Evolutionary conservation across 2,888 invertebrate species (phyloP).

Genomic region (Dryobota labecula): DNA sequence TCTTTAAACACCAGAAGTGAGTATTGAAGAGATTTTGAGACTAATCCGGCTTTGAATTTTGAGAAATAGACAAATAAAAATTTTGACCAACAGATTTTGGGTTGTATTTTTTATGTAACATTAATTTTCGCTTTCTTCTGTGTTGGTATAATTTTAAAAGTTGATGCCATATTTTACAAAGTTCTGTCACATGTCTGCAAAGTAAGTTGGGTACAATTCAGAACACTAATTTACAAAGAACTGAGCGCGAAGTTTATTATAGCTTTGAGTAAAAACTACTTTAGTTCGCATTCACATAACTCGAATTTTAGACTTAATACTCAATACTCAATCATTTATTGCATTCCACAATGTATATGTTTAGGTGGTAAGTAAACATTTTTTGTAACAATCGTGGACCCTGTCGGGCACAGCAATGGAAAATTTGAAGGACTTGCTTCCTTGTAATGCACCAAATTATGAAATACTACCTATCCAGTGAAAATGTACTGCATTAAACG

Average conservation of each 20-base stretch:
- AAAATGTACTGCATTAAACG: not conserved
- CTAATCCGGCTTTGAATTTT: slow-evolving; percentile 21
- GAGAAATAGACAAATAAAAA: slow-evolving; percentile 45
- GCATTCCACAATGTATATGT: too few relatives aligned
- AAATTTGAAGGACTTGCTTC: too few relatives aligned
- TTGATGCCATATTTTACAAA: slow-evolving; percentile 1
- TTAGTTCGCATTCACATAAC: not conserved
- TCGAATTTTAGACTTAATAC: not conserved
- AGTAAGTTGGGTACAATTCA: not conserved
- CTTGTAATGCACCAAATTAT: not conserved
- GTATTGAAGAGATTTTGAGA: slow-evolving; percentile 76
- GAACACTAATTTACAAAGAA: not conserved
- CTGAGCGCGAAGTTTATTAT: not conserved
- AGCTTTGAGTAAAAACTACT: not conserved
- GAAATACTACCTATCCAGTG: not conserved
- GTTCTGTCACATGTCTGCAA: not conserved
- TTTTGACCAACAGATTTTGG: slow-evolving; percentile 15
- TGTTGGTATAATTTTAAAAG: slow-evolving; percentile 11
- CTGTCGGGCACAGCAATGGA: too few relatives aligned
- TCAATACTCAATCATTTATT: too few relatives aligned
- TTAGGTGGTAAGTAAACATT: too few relatives aligned
- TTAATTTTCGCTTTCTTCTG: not conserved
- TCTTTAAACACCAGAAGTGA: slow-evolving; percentile 93
- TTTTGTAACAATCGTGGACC: too few relatives aligned
- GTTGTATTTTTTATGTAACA: slow-evolving; percentile 51